Base-by-base conservation (phyloP, 2,113 vertebrate species). In the Catagonus wagneri region DNA sequence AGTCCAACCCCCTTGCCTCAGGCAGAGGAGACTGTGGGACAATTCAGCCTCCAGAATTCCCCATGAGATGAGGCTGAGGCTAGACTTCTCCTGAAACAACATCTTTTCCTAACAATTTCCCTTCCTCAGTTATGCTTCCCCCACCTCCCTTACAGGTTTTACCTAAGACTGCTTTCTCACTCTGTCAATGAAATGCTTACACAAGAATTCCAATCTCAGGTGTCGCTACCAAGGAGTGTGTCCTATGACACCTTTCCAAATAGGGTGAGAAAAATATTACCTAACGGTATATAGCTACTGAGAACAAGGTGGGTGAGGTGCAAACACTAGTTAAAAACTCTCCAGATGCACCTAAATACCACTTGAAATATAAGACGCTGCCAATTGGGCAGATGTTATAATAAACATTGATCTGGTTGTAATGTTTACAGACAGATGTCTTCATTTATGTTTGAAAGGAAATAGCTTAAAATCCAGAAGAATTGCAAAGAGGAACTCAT, bases 401-500 rank as follows among this genome's bases (percentile, higher is more conserved):
- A 29, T 2, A 63, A 50, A 68, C n/a, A 54, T 25, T 3, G 23
- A 50, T 86, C 50, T 58, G 23, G 32, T 32, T 69, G 25, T 32
- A 58, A 4, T 83, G 20, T 15, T 85, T 32, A 50, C 7, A 78
- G 61, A 69, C 44, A 54, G 68, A 54, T 7, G 13, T 52, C n/a
- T 75, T 93, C 60, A 66, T 58, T 84, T 83, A 60, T 75, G 65
- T 58, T 84, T 83, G 65, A 88, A 52, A 75, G 63, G 83, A 76
- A 81, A 87, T 36, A 50, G 60, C 72, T 75, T 74, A 27, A 91
- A 93, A 68, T 61, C 17, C 23, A 89, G 61, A n/a, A 58, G 32
- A 80, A 16, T 13, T 78, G 29, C 23, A 76, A 85, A 81, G 13
- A 93, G 39, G 29, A 81, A 71, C 61, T 79, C 78, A 36, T 44